Conservation (phyloP, 35 echinoderm and acorn worm species). For the Amphiura filiformis region DNA sequence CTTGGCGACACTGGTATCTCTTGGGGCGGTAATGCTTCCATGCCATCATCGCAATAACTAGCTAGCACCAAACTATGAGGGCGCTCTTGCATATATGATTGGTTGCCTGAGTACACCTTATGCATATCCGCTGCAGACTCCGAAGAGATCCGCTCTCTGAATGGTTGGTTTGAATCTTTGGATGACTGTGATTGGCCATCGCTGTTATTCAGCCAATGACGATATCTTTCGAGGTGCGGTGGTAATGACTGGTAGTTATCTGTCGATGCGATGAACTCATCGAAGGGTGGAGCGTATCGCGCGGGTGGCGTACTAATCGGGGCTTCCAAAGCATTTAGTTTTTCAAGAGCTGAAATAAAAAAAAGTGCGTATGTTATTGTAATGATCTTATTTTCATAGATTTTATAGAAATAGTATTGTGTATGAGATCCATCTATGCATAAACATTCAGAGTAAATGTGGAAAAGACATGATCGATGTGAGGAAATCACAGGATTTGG, state of each 20-base stretch:
- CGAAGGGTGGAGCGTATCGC: neutral
- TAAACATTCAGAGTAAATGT: too few relatives aligned
- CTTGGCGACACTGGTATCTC: conserved; percentile 79
- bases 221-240: conserved; percentile 20
- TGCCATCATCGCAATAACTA: conserved; percentile 45
- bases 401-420: too few relatives aligned
- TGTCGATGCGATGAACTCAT: neutral
- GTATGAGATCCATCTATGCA: too few relatives aligned
- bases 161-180: neutral
- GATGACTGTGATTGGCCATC: conserved; percentile 19
- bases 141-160: conserved; percentile 11
- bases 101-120: neutral
- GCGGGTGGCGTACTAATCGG: conserved; percentile 3
- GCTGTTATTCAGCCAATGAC: neutral
- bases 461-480: too few relatives aligned
- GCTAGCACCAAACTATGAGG: conserved; percentile 33
- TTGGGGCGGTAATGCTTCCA: conserved; percentile 76
- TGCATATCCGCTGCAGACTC: conserved; percentile 12
- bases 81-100: neutral
- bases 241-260: neutral
- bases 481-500: too few relatives aligned
- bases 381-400: neutral
- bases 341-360: conserved; percentile 4
- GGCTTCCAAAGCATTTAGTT: conserved; percentile 10
- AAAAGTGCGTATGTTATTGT: neutral